Evolutionary conservation across 1,140 invertebrate species (phyloP).

Genomic region (Diuraphis noxia): DNA sequence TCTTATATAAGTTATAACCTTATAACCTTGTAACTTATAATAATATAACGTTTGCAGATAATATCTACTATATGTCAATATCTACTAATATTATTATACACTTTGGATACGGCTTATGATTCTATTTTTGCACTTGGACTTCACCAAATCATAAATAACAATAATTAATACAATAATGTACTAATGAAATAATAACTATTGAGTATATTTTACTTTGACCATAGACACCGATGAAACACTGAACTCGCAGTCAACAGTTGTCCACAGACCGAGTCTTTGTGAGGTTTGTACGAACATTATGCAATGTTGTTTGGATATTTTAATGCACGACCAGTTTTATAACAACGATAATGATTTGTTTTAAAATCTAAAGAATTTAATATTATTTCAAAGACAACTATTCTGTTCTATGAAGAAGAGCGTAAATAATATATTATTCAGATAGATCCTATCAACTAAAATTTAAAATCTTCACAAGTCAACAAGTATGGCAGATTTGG

Average conservation of each 20-base stretch:
- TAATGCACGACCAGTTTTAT: neutral
- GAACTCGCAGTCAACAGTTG: neutral
- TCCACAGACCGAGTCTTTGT: neutral
- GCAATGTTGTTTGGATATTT: neutral
- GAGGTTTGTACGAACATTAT: neutral
- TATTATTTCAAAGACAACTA: neutral
- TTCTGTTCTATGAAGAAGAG: neutral
- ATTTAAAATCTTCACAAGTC: neutral
- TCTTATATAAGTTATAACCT: neutral
- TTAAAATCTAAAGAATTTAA: neutral
- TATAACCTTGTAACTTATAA: too few species aligned
- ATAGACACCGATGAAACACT: neutral
- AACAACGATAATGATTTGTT: neutral
- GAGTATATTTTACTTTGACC: neutral
- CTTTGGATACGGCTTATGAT: neutral
- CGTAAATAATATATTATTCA: neutral
- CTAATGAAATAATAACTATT: neutral
- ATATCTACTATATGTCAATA: too few species aligned
- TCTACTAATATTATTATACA: neutral
- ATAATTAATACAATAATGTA: neutral
- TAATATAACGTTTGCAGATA: neutral
- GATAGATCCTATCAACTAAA: neutral
- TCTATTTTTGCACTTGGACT: neutral
- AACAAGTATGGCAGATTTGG: constrained; percentile 22
- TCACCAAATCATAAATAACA: neutral